Conservation (phyloP, 37 sponge, comb jelly and placozoan genomes). For the Hexactinellida sp. region DNA sequence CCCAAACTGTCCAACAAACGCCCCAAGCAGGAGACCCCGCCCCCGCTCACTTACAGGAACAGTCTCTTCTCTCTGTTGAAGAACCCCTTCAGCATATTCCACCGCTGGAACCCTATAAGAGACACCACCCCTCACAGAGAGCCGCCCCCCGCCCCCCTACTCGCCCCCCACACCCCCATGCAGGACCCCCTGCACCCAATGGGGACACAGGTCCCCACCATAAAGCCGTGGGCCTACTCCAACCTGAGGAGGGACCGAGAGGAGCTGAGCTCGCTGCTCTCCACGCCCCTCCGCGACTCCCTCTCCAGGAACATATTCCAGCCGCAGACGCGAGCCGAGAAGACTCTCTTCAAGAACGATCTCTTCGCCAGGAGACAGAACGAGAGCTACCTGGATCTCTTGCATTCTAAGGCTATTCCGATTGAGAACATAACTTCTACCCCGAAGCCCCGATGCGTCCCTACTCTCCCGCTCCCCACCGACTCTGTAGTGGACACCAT, state of each 20-base stretch:
- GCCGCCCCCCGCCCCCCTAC: not conserved
- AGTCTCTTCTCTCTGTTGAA: not conserved
- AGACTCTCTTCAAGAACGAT: not conserved
- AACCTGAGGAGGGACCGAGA: not conserved
- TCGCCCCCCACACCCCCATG: not conserved
- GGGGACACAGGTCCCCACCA: not conserved
- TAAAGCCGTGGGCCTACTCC: not conserved
- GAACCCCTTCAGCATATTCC: not conserved
- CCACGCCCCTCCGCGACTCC: not conserved
- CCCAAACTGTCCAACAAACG: not conserved
- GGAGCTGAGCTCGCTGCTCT: constrained; percentile 15
- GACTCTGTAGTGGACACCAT: not conserved
- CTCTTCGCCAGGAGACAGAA: not conserved
- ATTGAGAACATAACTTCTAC: not conserved
- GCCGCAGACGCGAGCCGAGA: not conserved
- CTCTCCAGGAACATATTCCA: not conserved
- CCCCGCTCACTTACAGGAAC: not conserved
- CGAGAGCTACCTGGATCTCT: not conserved
- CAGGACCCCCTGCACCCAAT: not conserved
- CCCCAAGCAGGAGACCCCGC: not conserved
- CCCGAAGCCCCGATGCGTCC: not conserved
- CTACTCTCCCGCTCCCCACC: not conserved
- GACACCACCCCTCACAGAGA: not conserved
- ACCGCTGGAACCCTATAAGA: not conserved
- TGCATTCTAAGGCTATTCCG: not conserved